Evolutionary conservation across 2,797 vertebrate genomes (phyloP).

Genomic region (Lagorchestes hirsutus): DNA sequence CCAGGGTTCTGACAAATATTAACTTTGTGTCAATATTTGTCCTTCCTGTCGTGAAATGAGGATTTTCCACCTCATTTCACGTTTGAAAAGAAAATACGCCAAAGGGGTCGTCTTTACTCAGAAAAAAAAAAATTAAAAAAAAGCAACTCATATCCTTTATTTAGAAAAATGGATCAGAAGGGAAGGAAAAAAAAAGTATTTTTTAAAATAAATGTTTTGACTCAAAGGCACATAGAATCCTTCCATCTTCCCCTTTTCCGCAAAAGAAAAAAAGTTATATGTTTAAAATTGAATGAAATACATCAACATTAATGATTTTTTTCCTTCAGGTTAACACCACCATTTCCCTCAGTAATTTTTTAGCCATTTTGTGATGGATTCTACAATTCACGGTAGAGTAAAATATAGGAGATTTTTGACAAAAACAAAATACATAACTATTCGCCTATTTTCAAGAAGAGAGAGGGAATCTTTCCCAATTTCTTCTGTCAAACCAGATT

Average conservation of each 20-base stretch:
- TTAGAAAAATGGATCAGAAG: conserved; percentile 84
- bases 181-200: conserved; percentile 72
- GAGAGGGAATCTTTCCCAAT: conserved; percentile 81
- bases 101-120: conserved; percentile 83
- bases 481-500: conserved; percentile 82
- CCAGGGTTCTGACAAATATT: conserved; percentile 87
- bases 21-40: conserved; percentile 90
- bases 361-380: conserved; percentile 82
- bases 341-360: conserved; percentile 85
- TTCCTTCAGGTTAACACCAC: conserved; percentile 84
- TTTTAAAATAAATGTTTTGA: conserved; percentile 85
- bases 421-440: conserved; percentile 83
- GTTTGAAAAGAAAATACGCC: conserved; percentile 88
- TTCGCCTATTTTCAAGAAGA: conserved; percentile 76
- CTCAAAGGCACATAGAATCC: conserved; percentile 84
- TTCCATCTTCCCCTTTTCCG: conserved; percentile 68
- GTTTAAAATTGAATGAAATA: conserved; percentile 86
- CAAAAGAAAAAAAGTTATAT: conserved; percentile 82
- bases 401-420: conserved; percentile 76
- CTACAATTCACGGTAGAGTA: conserved; percentile 75
- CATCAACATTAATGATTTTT: conserved; percentile 87
- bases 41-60: conserved; percentile 89
- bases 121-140: conserved; percentile 70
- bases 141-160: conserved; percentile 83
- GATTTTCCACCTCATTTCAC: conserved; percentile 91